A percentile compares a stretch with the other conserved stretches of the same genome.
phyloP scores from a whole-genome alignment of 2,888 invertebrate species.

The Orchesellides sinensis region DNA sequence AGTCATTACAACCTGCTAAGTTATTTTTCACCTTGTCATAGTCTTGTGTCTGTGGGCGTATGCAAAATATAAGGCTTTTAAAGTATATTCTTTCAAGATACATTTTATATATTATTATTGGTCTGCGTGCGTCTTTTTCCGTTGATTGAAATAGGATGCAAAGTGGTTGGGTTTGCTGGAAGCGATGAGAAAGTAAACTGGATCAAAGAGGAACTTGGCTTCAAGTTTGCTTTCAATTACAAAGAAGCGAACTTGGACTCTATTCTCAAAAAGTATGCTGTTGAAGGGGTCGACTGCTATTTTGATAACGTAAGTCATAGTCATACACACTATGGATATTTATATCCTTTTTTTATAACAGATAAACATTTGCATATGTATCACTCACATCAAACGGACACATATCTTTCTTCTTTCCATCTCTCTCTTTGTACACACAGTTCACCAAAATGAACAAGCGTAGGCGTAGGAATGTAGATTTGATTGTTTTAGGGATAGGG shows the following conservation, averaged over 20 bases:
- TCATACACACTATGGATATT: slow-evolving; percentile 75
- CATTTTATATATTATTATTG: no score
- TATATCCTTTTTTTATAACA: neutral
- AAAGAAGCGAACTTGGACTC: slow-evolving; percentile 81
- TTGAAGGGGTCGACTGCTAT: slow-evolving; percentile 86
- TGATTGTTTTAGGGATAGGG: no score
- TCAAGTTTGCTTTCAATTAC: slow-evolving; percentile 85
- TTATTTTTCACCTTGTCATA: no score
- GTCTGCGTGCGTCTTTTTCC: no score
- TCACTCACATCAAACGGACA: neutral
- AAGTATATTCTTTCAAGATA: no score
- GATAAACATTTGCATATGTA: neutral
- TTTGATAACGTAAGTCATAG: slow-evolving; percentile 90
- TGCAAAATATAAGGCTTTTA: no score
- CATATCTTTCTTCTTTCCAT: no score
- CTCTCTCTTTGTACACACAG: no score
- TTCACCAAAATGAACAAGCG: no score
- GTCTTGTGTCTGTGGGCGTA: no score
- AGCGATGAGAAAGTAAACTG: slow-evolving; percentile 84
- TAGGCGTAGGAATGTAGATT: no score
- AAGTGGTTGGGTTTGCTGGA: slow-evolving; percentile 85
- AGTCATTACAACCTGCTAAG: no score
- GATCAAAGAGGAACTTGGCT: slow-evolving; percentile 81
- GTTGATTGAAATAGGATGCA: slow-evolving; percentile 78
- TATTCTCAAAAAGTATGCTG: slow-evolving; percentile 81